These are phyloP conservation scores for Nomada fabriciana DNA, from an alignment of 2,888 invertebrate species.

Conservation along the genomic window DNA sequence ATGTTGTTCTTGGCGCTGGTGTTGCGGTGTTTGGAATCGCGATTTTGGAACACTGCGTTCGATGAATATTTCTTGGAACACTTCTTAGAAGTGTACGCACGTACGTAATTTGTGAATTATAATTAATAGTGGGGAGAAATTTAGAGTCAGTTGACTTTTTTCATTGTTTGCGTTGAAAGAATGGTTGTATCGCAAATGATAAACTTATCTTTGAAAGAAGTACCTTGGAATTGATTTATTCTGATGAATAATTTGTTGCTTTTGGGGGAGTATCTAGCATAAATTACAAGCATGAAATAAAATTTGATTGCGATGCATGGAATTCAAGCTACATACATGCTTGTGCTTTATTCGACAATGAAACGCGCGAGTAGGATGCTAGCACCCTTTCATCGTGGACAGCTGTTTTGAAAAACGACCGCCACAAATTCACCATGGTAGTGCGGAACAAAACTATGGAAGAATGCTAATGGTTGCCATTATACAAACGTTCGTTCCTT, in stretches of 20 bases:
- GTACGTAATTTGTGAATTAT: too few relatives aligned
- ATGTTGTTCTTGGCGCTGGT: too few relatives aligned
- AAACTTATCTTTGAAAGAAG: neutral
- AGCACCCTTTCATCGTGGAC: neutral
- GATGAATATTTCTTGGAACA: too few relatives aligned
- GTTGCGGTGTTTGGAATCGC: too few relatives aligned
- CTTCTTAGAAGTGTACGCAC: too few relatives aligned
- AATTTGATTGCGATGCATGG: neutral
- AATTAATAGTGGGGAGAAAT: too few relatives aligned
- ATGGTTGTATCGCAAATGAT: too few relatives aligned
- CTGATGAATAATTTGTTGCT: too few relatives aligned
- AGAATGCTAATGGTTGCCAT: constrained; percentile 47
- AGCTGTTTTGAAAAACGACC: neutral
- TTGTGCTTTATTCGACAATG: neutral
- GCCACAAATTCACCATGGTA: constrained; percentile 18
- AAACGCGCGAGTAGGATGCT: neutral
- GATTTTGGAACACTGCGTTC: too few relatives aligned
- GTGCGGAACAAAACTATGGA: constrained; percentile 30
- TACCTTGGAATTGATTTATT: too few relatives aligned
- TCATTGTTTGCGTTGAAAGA: too few relatives aligned
- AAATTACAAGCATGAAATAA: neutral
- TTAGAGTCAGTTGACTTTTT: too few relatives aligned
- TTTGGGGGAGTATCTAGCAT: neutral
- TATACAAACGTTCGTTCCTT: constrained; percentile 18
- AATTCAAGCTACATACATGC: neutral